A percentile compares a stretch with the other conserved stretches of the same genome.
phyloP scores from a whole-genome alignment of 2,888 invertebrate genomes.

The Cryptus armator region DNA sequence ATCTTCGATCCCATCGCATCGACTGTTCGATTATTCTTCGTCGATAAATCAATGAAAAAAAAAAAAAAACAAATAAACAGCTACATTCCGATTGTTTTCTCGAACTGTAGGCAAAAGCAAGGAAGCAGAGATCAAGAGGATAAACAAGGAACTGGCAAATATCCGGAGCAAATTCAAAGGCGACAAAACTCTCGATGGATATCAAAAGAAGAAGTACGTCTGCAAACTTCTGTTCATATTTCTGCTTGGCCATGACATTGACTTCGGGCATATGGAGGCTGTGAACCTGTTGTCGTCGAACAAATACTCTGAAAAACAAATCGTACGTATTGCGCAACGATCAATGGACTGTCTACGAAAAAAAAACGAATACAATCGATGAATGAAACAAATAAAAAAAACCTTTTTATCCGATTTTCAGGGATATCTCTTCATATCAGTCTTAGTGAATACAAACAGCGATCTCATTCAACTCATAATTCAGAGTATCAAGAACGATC shows the following conservation, averaged over 20 bases:
- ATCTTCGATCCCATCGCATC: neutral
- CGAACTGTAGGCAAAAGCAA: constrained; percentile 95
- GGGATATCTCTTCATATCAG: constrained; percentile 99
- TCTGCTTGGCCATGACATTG: constrained; percentile 99
- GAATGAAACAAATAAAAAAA: neutral
- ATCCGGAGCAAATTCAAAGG: constrained; percentile 99
- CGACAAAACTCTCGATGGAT: constrained; percentile 99
- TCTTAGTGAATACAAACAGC: constrained; percentile 99
- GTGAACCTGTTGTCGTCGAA: constrained; percentile 99
- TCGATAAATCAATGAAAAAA: neutral
- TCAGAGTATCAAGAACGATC: constrained; percentile 99
- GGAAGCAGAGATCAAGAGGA: constrained; percentile 99
- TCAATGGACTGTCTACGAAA: neutral
- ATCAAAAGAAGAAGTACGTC: constrained; percentile 99
- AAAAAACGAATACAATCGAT: neutral
- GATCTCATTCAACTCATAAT: constrained; percentile 99
- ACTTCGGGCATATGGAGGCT: constrained; percentile 99
- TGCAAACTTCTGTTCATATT: constrained; percentile 99
- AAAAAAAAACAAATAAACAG: neutral
- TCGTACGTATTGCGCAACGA: constrained; percentile 88
- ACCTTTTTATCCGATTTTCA: constrained; percentile 84
- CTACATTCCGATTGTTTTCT: neutral
- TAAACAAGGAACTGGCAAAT: constrained; percentile 99
- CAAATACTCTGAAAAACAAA: constrained; percentile 99
- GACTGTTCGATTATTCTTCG: neutral